phyloP scores from a whole-genome alignment of 2,888 invertebrate genomes.

The Leucoma salicis region DNA sequence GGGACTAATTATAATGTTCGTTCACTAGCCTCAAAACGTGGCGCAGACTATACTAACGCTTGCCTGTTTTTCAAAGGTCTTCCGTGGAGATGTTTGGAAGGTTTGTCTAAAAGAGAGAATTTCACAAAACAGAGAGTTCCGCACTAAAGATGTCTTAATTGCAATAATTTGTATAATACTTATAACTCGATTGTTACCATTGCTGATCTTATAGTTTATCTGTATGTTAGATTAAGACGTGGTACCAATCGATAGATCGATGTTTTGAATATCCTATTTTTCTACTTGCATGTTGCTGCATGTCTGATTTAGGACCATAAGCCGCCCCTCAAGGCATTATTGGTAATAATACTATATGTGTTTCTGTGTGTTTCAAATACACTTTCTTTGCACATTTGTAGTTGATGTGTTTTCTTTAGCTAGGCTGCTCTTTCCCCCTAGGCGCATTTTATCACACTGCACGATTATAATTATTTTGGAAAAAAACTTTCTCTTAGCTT shows the following conservation, averaged over 20 bases:
- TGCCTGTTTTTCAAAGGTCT: conserved; percentile 83
- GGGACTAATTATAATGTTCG: conserved; percentile 47
- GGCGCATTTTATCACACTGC: conserved; percentile 79
- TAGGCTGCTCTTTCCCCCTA: conserved; percentile 79
- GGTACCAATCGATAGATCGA: conserved; percentile 56
- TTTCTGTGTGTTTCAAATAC: conserved; percentile 64
- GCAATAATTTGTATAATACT: conserved; percentile 43
- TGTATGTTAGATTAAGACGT: conserved; percentile 39
- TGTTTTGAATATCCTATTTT: conserved; percentile 58
- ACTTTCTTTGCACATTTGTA: conserved; percentile 81
- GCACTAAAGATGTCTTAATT: conserved; percentile 61
- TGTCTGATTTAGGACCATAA: conserved; percentile 78
- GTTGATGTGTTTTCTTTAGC: conserved; percentile 78
- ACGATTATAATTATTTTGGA: conserved; percentile 79
- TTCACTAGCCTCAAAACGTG: conserved; percentile 66
- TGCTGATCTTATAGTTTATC: conserved; percentile 24
- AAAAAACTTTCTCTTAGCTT: conserved; percentile 77
- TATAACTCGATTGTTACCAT: conserved; percentile 61
- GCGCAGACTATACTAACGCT: conserved; percentile 71
- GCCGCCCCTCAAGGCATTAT: conserved; percentile 75
- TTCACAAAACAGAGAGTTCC: conserved; percentile 68
- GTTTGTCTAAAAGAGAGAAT: conserved; percentile 81
- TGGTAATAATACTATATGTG: conserved; percentile 71
- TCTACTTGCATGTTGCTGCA: conserved; percentile 81
- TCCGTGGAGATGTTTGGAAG: conserved; percentile 85